phyloP scores from a whole-genome alignment of 2,797 vertebrate species.

The Darevskia mixta region DNA sequence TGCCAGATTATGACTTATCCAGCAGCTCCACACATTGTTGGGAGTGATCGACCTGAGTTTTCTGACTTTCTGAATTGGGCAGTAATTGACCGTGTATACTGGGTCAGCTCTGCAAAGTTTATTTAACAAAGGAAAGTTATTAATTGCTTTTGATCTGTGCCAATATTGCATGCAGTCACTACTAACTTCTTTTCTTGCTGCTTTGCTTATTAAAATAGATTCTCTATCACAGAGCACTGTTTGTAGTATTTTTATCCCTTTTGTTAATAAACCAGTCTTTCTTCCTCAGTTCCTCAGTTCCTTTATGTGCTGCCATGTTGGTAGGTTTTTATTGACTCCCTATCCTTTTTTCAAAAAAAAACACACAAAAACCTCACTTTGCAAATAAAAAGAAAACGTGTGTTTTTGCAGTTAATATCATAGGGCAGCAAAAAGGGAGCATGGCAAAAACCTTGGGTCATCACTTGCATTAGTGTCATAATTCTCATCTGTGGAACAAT shows the following conservation, averaged over 20 bases:
- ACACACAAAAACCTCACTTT: neutral
- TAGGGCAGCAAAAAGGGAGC: neutral
- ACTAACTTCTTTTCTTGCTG: neutral
- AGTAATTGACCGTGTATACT: neutral
- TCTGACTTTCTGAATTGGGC: neutral
- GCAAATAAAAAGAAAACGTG: neutral
- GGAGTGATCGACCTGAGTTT: neutral
- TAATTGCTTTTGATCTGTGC: conserved; percentile 20
- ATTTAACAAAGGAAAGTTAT: conserved; percentile 13
- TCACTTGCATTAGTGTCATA: conserved; percentile 13
- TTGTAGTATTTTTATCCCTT: conserved; percentile 26
- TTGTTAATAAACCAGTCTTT: conserved; percentile 24
- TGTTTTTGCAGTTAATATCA: conserved; percentile 13
- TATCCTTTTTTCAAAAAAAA: neutral
- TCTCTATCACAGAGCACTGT: neutral
- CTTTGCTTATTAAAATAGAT: conserved; percentile 23
- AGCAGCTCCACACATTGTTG: neutral
- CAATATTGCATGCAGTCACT: neutral
- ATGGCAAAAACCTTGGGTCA: neutral
- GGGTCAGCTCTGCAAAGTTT: neutral
- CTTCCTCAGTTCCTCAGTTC: neutral
- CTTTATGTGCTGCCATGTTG: conserved; percentile 20
- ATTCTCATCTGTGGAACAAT: neutral
- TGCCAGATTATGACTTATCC: neutral
- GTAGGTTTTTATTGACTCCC: conserved; percentile 22